A percentile compares a stretch with the other conserved stretches of the same genome.
Conservation (phyloP, 2,888 invertebrate species). For the Calliopum simillimum region DNA sequence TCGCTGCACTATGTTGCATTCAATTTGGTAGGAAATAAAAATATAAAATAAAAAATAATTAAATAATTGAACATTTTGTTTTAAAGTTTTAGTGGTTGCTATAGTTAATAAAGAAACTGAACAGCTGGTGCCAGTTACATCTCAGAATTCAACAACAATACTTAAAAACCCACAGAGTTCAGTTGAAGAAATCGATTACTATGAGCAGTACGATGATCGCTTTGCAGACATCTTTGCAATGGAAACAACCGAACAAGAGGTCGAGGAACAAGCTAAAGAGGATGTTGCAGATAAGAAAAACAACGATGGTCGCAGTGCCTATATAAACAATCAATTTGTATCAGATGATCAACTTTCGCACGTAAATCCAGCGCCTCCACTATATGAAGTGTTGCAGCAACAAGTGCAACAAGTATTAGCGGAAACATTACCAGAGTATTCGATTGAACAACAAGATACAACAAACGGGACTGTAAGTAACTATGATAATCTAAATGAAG, state of each 20-base stretch:
- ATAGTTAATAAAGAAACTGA: too few species aligned
- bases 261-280: neutral
- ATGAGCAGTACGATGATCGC: too few species aligned
- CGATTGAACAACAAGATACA: slow-evolving; percentile 29
- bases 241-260: neutral
- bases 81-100: neutral
- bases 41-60: neutral
- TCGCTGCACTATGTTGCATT: neutral
- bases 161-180: too few species aligned
- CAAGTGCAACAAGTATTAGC: slow-evolving; percentile 57
- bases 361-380: slow-evolving; percentile 46
- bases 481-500: neutral
- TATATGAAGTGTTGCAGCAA: slow-evolving; percentile 56
- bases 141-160: too few species aligned
- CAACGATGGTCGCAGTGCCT: slow-evolving; percentile 56
- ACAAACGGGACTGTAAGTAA: too few species aligned
- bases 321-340: slow-evolving; percentile 58
- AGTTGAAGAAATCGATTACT: neutral
- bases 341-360: slow-evolving; percentile 48
- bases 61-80: neutral
- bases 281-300: neutral
- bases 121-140: too few species aligned
- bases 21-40: neutral
- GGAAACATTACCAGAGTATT: slow-evolving; percentile 46
- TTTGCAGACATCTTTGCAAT: too few species aligned